These are phyloP conservation scores for Hippoglossus hippoglossus DNA, from an alignment of 2,797 vertebrate genomes.

Conservation along the genomic window DNA sequence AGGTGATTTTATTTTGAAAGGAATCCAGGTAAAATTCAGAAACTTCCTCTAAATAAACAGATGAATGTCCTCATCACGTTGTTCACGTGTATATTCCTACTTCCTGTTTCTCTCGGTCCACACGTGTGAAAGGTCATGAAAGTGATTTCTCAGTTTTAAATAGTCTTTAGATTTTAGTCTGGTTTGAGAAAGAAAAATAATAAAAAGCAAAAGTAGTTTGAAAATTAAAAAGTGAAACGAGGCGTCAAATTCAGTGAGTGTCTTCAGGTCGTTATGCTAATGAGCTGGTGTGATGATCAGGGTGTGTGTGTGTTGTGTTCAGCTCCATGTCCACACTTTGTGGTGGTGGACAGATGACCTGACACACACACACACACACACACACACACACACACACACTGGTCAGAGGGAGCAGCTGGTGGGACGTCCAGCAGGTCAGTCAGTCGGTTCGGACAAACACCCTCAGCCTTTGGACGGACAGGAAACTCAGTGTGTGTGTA, in stretches of 20 bases:
- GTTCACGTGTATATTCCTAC: no score
- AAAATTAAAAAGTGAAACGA: no score
- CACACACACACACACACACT: constrained; percentile 23
- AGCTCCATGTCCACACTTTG: not conserved
- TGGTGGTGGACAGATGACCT: not conserved
- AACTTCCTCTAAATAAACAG: not conserved
- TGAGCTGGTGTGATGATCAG: constrained; percentile 34
- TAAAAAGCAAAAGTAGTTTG: no score
- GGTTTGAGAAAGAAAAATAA: no score
- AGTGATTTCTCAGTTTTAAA: no score
- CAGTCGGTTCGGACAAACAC: constrained; percentile 56
- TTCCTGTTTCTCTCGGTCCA: no score
- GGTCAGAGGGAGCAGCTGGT: constrained; percentile 48
- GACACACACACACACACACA: constrained; percentile 21
- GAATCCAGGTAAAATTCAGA: not conserved
- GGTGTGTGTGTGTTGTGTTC: constrained; percentile 32
- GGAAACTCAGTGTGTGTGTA: constrained; percentile 74
- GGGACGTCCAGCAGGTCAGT: constrained; percentile 61
- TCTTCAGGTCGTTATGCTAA: not conserved
- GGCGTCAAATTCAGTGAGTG: no score
- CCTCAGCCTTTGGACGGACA: constrained; percentile 63
- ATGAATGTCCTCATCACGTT: no score
- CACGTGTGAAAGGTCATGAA: no score
- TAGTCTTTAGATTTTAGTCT: no score
- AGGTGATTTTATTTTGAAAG: constrained; percentile 23